phyloP scores from a whole-genome alignment of 2,113 vertebrate genomes.

The Centrocercus urophasianus region DNA sequence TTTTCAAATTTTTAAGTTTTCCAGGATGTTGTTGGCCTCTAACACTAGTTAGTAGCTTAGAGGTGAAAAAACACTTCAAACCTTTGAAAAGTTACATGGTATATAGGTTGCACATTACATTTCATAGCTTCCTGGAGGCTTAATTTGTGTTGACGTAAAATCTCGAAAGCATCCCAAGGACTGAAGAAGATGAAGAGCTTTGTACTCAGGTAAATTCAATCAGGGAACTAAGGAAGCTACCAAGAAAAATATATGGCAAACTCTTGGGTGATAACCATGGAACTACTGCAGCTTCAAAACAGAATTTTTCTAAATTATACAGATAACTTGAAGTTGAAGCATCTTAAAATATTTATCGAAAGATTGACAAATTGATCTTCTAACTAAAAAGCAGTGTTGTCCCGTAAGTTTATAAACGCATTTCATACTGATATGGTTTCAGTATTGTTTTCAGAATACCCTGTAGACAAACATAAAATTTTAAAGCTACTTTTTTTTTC shows the following conservation, averaged over 20 bases:
- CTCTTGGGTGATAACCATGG: not conserved
- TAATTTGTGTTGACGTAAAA: constrained; percentile 8
- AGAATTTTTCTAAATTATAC: not conserved
- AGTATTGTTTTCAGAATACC: not conserved
- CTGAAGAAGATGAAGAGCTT: not conserved
- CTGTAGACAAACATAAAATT: not conserved
- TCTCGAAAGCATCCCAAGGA: not conserved
- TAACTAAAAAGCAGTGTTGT: not conserved
- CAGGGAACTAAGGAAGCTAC: not conserved
- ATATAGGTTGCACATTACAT: not conserved
- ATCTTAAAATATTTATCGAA: not conserved
- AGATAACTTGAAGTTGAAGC: not conserved
- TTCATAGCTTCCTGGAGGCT: not conserved
- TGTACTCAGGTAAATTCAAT: not conserved
- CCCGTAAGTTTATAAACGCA: not conserved
- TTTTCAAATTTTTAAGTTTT: not conserved
- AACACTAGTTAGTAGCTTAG: not conserved
- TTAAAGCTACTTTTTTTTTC: not conserved
- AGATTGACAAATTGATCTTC: not conserved
- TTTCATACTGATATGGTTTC: not conserved
- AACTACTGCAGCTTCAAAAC: not conserved
- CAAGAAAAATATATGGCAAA: not conserved
- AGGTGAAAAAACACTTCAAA: not conserved
- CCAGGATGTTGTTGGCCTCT: not conserved
- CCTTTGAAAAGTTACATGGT: not conserved